These are phyloP conservation scores for Poicephalus gulielmi DNA, from an alignment of 2,113 vertebrate species.

Conservation along the genomic window DNA sequence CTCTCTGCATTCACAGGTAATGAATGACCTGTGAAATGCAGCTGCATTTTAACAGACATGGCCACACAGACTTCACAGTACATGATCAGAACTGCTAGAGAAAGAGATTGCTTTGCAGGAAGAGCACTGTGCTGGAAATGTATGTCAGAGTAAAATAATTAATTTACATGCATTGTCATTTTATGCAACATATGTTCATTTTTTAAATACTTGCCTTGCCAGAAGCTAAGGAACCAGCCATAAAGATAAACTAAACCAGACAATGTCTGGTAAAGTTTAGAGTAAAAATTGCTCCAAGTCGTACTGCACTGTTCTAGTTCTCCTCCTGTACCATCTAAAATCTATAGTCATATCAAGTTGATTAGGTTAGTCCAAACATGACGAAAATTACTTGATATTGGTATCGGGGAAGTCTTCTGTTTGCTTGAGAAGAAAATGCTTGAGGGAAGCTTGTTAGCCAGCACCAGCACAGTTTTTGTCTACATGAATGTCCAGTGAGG, in stretches of 20 bases:
- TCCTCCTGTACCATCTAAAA: conserved; percentile 7
- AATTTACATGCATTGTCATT: conserved; percentile 75
- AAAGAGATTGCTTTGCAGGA: neutral
- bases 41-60: neutral
- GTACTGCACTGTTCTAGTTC: neutral
- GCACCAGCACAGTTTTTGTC: neutral
- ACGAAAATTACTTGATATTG: conserved; percentile 27
- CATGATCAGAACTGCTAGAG: neutral
- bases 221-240: conserved; percentile 70
- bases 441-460: neutral
- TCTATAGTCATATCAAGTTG: neutral
- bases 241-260: conserved; percentile 74
- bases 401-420: neutral
- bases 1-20: neutral
- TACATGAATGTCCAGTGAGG: neutral
- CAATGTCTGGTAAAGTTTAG: conserved; percentile 71
- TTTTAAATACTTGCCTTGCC: conserved; percentile 73
- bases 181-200: conserved; percentile 76
- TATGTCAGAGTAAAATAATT: conserved; percentile 64
- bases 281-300: conserved; percentile 53
- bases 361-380: conserved; percentile 24
- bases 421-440: neutral
- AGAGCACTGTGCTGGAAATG: conserved; percentile 4
- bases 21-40: neutral
- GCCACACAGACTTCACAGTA: neutral